A percentile compares a stretch with the other conserved stretches of the same genome.
Conservation (phyloP, 2,113 vertebrate species). For the Indri indri region DNA sequence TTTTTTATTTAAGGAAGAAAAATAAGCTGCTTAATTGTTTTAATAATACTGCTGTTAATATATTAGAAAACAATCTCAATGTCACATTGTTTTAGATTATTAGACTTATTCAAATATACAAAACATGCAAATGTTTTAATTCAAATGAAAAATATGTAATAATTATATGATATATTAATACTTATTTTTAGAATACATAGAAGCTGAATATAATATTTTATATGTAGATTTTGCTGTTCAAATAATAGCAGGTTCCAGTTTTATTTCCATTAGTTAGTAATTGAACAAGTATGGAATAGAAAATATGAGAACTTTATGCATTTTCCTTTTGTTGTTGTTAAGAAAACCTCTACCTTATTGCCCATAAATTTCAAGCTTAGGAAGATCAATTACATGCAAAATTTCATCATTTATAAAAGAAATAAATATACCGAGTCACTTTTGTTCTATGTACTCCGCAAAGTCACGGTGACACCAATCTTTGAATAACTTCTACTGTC, state of each 20-base stretch:
- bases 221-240: neutral
- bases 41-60: slow-evolving; percentile 43
- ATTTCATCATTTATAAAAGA: neutral
- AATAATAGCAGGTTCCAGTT: neutral
- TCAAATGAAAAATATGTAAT: neutral
- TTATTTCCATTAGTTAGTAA: neutral
- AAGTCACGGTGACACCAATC: neutral
- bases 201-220: neutral
- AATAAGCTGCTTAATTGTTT: neutral
- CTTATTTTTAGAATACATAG: neutral
- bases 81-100: neutral
- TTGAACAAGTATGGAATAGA: neutral
- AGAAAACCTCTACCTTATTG: neutral
- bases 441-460: neutral
- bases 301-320: neutral
- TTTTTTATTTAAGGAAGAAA: slow-evolving; percentile 69
- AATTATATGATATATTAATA: neutral
- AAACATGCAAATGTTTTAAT: neutral
- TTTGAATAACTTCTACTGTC: neutral
- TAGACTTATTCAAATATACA: neutral
- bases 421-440: neutral
- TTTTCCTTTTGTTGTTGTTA: neutral
- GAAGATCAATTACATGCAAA: neutral
- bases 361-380: neutral
- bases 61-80: slow-evolving; percentile 36